phyloP scores from a whole-genome alignment of 2,888 invertebrate genomes.

The Diaphora mendica region DNA sequence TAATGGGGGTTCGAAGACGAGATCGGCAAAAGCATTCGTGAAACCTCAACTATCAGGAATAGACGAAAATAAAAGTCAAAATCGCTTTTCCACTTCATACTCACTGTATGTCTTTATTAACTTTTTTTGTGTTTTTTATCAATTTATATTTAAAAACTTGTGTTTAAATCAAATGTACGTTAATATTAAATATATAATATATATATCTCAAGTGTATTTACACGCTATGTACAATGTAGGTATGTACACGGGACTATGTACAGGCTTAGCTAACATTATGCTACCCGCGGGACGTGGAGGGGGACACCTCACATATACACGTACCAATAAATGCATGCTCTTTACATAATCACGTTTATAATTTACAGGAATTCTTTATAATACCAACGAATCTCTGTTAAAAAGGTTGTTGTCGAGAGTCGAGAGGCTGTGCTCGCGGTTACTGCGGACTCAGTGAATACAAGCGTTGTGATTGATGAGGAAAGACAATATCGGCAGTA shows the following conservation, averaged over 20 bases:
- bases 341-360: neutral
- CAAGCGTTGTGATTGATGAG: conserved; percentile 13
- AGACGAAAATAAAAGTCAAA: conserved; percentile 70
- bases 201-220: conserved; percentile 81
- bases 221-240: conserved; percentile 76
- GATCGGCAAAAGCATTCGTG: neutral
- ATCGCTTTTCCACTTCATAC: conserved; percentile 82
- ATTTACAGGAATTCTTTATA: no score
- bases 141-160: conserved; percentile 81
- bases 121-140: conserved; percentile 77
- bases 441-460: conserved; percentile 19
- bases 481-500: conserved; percentile 13
- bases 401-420: no score
- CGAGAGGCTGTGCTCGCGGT: neutral
- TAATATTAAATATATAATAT: conserved; percentile 82
- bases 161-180: conserved; percentile 82
- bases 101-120: conserved; percentile 83
- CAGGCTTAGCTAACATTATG: conserved; percentile 56
- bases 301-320: conserved; percentile 23
- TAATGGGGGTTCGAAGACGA: neutral
- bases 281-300: conserved; percentile 42
- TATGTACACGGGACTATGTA: conserved; percentile 67
- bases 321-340: conserved; percentile 44
- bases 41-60: no score
- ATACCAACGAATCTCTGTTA: no score